Conservation (phyloP, 2,113 vertebrate species). For the Sceloporus undulatus region DNA sequence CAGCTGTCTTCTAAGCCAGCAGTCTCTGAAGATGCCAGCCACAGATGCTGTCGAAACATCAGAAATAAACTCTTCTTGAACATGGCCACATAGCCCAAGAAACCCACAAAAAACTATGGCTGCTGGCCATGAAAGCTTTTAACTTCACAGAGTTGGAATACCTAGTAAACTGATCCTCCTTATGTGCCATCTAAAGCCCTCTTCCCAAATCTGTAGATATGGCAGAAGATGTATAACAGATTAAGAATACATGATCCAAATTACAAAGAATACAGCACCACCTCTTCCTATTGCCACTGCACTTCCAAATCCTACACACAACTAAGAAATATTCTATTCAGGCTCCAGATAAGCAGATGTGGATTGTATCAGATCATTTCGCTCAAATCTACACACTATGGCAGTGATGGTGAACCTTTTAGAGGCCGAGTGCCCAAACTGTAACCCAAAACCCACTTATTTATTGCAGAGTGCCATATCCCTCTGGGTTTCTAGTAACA, state of each 20-base stretch:
- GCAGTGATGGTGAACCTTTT: not conserved
- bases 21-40: too few relatives aligned
- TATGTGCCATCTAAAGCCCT: not conserved
- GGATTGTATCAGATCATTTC: conserved; percentile 23
- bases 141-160: conserved; percentile 20
- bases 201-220: not conserved
- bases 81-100: too few relatives aligned
- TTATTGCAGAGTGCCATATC: too few relatives aligned
- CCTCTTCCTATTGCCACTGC: not conserved
- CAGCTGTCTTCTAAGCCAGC: too few relatives aligned
- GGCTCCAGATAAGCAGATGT: conserved; percentile 34
- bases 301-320: too few relatives aligned
- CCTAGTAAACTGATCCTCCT: conserved; percentile 26
- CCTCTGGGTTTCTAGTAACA: too few relatives aligned
- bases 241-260: accelerated
- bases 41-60: too few relatives aligned
- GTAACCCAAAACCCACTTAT: too few relatives aligned
- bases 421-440: too few relatives aligned
- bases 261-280: not conserved
- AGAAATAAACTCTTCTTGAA: too few relatives aligned
- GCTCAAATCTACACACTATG: conserved; percentile 14
- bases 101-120: too few relatives aligned
- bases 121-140: too few relatives aligned
- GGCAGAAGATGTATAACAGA: not conserved
- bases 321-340: accelerated